phyloP scores from a whole-genome alignment of 1,140 invertebrate genomes.

The Nasonia giraulti region DNA sequence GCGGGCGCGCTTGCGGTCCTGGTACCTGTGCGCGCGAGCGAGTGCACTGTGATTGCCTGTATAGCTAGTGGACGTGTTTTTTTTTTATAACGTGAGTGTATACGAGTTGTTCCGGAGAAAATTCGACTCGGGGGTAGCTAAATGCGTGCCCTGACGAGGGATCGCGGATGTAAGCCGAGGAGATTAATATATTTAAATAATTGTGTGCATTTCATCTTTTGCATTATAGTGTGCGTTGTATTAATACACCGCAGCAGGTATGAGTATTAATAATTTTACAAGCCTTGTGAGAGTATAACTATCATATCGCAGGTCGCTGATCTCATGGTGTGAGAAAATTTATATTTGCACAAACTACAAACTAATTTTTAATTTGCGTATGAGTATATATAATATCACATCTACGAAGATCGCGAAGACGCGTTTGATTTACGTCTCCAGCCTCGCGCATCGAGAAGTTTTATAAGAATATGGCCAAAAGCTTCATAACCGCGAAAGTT shows the following conservation, averaged over 20 bases:
- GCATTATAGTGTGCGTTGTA: neutral
- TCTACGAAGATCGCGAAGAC: neutral
- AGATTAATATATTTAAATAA: too few relatives aligned
- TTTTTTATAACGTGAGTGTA: too few relatives aligned
- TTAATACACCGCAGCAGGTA: neutral
- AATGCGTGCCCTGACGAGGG: neutral
- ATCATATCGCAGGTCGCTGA: too few relatives aligned
- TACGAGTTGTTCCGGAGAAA: neutral
- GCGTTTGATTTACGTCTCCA: conserved; percentile 4
- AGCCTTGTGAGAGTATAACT: too few relatives aligned
- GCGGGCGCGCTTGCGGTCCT: neutral
- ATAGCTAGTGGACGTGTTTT: neutral
- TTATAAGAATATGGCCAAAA: neutral
- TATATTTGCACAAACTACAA: neutral
- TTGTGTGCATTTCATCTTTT: neutral
- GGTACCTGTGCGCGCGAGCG: too few relatives aligned
- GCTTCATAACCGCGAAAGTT: neutral
- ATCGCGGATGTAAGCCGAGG: neutral
- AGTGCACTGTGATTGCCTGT: neutral
- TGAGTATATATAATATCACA: neutral
- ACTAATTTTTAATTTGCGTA: too few relatives aligned
- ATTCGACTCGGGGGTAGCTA: too few relatives aligned
- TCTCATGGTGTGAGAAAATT: neutral
- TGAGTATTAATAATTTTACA: too few relatives aligned
- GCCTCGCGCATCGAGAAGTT: neutral